These are phyloP conservation scores for Pseudochirops cupreus DNA, from an alignment of 2,797 vertebrate genomes.

Conservation along the genomic window DNA sequence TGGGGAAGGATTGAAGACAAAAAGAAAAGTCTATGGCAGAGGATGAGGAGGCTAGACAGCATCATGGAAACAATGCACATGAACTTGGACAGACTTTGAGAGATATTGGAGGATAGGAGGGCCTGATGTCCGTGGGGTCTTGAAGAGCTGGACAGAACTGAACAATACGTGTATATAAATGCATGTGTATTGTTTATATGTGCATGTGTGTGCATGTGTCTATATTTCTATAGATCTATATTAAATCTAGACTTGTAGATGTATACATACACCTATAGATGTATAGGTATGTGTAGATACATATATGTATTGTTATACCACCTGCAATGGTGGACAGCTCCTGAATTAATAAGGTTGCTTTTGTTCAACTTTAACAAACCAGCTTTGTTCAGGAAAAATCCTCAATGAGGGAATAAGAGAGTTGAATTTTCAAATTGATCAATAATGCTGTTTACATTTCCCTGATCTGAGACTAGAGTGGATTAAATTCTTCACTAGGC, in stretches of 20 bases:
- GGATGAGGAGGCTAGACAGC: not conserved
- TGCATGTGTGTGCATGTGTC: not conserved
- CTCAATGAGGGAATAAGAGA: conserved; percentile 60
- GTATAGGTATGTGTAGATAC: too few species aligned
- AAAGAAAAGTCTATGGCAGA: not conserved
- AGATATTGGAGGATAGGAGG: not conserved
- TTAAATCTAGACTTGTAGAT: not conserved
- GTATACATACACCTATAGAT: too few species aligned
- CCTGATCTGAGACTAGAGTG: conserved; percentile 29
- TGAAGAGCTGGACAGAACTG: not conserved
- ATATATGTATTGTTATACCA: not conserved
- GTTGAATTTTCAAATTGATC: conserved; percentile 64
- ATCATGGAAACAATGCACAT: not conserved
- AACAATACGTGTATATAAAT: not conserved
- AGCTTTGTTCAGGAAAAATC: conserved; percentile 61
- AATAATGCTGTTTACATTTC: conserved; percentile 56
- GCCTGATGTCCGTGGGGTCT: not conserved
- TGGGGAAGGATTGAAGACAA: not conserved
- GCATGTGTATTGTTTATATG: not conserved
- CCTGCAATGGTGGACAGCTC: conserved; percentile 46
- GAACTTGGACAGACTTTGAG: not conserved
- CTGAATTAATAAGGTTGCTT: conserved; percentile 81
- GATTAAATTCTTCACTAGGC: conserved; percentile 19
- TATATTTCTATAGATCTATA: not conserved
- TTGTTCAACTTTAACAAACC: conserved; percentile 61